phyloP scores from a whole-genome alignment of 2,888 invertebrate genomes.

The Tromatobia lineatoria region DNA sequence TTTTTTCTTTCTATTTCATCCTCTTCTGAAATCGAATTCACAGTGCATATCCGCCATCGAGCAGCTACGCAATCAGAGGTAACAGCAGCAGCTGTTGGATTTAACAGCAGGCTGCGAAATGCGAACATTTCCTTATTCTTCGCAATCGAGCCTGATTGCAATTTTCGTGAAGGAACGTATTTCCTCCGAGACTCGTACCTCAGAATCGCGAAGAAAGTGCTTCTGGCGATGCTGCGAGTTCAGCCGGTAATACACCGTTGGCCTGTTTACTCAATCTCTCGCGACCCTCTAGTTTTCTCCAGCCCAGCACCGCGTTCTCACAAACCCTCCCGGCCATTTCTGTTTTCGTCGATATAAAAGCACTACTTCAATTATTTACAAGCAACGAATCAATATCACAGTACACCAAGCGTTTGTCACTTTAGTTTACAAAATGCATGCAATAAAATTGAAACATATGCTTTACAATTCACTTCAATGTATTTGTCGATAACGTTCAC shows the following conservation, averaged over 20 bases:
- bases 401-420: not conserved
- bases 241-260: constrained; percentile 5
- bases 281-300: not conserved
- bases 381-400: not conserved
- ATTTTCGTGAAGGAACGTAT: not conserved
- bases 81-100: not conserved
- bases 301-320: not conserved
- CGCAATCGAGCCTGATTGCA: constrained; percentile 20
- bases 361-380: constrained; percentile 3
- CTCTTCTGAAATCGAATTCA: constrained; percentile 7
- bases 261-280: constrained; percentile 26
- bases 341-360: not conserved
- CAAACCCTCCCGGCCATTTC: not conserved
- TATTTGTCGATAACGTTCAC: not conserved
- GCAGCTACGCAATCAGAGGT: not conserved
- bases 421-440: not conserved
- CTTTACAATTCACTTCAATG: not conserved
- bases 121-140: constrained; percentile 7
- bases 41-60: constrained; percentile 14
- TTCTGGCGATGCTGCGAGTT: not conserved
- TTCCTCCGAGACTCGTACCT: constrained; percentile 18
- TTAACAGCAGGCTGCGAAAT: not conserved
- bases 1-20: not conserved
- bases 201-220: constrained; percentile 11
- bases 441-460: not conserved